Evolutionary conservation across 2,888 invertebrate species (phyloP), one percentile per base, ranked within the genome.

Genomic region (Limnephilus rhombicus): DNA sequence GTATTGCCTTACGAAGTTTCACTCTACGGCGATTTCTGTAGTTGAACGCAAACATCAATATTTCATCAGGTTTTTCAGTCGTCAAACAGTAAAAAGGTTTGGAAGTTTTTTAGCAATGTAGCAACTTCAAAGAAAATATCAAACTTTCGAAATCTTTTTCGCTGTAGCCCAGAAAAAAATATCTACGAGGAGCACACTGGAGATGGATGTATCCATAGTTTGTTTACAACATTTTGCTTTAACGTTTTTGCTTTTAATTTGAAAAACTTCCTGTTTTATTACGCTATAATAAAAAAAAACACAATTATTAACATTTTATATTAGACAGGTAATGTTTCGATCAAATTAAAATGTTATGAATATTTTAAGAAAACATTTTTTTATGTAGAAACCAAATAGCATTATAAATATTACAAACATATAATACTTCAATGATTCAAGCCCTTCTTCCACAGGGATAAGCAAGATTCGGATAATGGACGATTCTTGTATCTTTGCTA

Each of bases 11-110:
- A 15, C 83, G 1, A 83, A 83, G 37, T 83, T 83, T 15, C n/a
- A 7, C 37, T 83, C 83, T 13, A 83, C 83, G 24, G 34, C 37
- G 68, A 24, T 34, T 24, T 45, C 86, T 86, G 86, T 86, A 86
- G 86, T 45, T 86, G 45, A 45, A n/a, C 49, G 86, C 86, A 86
- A 86, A 86, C 86, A 86, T 45, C 86, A 37, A 86, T 86, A 86
- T 86, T 86, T 86, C 86, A 86, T 45, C 49, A n/a, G 29, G 49
- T 29, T 45, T 86, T 86, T 86, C 49, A 49, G 86, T 49, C 86
- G 45, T 11, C 41, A 45, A 86, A n/a, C 41, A 86, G 86, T 9
- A 86, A 86, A 86, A 86, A 24, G 45, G 29, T 9, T 41, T 29
- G 29, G 45, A 41, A 34, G 41, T 86, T 86, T 86, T 86, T 86